phyloP scores from a whole-genome alignment of 2,888 invertebrate genomes.

The Drosophila tripunctata region DNA sequence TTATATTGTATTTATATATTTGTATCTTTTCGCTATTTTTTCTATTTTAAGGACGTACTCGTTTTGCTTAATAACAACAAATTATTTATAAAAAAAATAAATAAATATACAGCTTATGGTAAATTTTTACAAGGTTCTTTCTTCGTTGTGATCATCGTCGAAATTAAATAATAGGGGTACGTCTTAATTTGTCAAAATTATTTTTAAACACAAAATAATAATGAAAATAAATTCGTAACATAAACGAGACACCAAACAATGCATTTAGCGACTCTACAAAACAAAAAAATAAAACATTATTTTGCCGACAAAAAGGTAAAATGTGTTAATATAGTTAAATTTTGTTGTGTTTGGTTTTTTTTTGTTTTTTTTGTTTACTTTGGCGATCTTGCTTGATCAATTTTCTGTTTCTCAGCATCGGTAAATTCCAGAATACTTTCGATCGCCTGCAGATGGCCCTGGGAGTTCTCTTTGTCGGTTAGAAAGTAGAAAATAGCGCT shows the following conservation, averaged over 20 bases:
- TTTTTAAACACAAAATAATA: conserved; percentile 79
- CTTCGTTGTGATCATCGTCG: conserved; percentile 28
- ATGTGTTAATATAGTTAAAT: neutral
- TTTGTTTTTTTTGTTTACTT: conserved; percentile 71
- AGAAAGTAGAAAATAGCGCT: conserved; percentile 97
- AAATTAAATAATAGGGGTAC: conserved; percentile 15
- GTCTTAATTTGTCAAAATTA: conserved; percentile 74
- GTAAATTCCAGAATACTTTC: conserved; percentile 95
- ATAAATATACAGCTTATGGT: conserved; percentile 38
- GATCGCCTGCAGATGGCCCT: conserved; percentile 93
- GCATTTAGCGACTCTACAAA: conserved; percentile 68
- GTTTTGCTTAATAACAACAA: conserved; percentile 53
- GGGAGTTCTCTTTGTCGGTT: conserved; percentile 94
- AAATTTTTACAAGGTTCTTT: conserved; percentile 52
- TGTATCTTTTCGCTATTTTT: conserved; percentile 10
- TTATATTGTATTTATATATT: conserved; percentile 30
- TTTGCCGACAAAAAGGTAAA: conserved; percentile 34
- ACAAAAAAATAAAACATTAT: conserved; percentile 66
- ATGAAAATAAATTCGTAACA: conserved; percentile 70
- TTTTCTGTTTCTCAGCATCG: conserved; percentile 91
- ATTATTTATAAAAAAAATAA: conserved; percentile 14
- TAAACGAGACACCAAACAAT: conserved; percentile 53
- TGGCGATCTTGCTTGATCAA: conserved; percentile 88
- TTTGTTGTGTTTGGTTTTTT: neutral
- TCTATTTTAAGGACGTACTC: conserved; percentile 58